Base-by-base conservation (phyloP, 2,797 vertebrate species). In the Mus caroli region DNA sequence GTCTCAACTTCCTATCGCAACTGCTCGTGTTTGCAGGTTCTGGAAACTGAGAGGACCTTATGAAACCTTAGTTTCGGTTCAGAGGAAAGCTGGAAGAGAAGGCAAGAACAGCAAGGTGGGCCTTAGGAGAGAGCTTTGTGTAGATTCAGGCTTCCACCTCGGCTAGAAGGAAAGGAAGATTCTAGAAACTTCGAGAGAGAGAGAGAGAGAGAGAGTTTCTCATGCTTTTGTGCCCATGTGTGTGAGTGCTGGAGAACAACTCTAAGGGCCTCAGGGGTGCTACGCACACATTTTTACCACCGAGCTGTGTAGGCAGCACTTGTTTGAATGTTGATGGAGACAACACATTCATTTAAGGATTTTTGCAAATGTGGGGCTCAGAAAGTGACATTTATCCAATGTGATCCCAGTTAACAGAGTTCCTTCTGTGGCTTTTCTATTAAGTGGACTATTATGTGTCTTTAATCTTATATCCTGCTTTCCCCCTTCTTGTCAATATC, bases 391-490 rank as follows among this genome's bases (percentile, higher is more conserved):
- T 58, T 73, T 46, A 76, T 20, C 24, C 69, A 64, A 28, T 40
- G 34, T 60, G 50, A 80, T 71, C 77, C 93, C 26, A 34, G 31
- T 64, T 64, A 73, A 64, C 50, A 8, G 62, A 28, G 77, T 75
- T 91, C 83, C 91, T 84, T 89, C 64, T 3, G 17, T n/a, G 19
- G 77, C 86, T 95, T 88, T 78, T 60, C 94, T 86, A 62, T 83
- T 43, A 69, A 19, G n/a, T 17, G 79, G 40, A 31, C 56, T 80
- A 76, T 5, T 80, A 76, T 5, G 22, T 75, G 71, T 76, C 90
- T 93, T 92, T 60, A 80, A 87, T 82, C 78, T 58, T 28, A 28
- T 28, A 54, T 26, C 46, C 62, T 77, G n/a, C 13, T 26, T 75
- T 26, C 24, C 20, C 64, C 71, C 20, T 24, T 58, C n/a, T 83